phyloP scores from a whole-genome alignment of 2,797 vertebrate species.

The Poliocrania exsul region DNA sequence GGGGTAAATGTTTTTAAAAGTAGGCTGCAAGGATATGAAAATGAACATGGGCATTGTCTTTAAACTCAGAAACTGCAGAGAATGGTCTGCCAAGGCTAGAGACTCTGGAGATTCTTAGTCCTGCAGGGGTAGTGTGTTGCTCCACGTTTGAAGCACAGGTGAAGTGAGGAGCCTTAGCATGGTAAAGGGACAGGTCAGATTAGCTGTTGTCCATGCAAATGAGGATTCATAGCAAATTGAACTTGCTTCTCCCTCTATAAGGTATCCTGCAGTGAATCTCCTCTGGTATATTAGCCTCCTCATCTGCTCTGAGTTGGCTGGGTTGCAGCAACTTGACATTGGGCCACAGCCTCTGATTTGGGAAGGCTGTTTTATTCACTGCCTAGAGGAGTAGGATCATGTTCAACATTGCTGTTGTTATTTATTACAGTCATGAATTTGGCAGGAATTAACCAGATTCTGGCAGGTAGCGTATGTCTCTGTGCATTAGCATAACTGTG shows the following conservation, averaged over 20 bases:
- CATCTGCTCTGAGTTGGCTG: slow-evolving; percentile 14
- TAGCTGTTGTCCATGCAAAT: neutral
- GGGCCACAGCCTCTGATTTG: slow-evolving; percentile 5
- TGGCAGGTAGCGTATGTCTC: slow-evolving; percentile 33
- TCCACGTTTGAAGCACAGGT: neutral
- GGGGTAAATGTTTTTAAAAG: neutral
- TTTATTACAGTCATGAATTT: slow-evolving; percentile 60
- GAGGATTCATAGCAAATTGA: neutral
- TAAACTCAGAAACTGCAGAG: neutral
- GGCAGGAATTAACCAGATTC: slow-evolving; percentile 37
- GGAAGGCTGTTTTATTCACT: slow-evolving; percentile 31
- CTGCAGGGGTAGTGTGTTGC: neutral
- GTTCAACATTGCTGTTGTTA: slow-evolving; percentile 35
- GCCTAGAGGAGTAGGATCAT: slow-evolving; percentile 39
- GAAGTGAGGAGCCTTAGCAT: neutral
- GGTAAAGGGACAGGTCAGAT: neutral
- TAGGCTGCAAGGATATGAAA: neutral
- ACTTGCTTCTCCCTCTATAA: neutral
- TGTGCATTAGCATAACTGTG: neutral
- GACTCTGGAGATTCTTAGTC: neutral
- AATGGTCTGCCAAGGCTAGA: neutral
- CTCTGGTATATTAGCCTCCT: neutral
- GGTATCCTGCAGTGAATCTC: neutral
- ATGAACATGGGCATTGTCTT: neutral
- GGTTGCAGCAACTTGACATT: slow-evolving; percentile 1